These are phyloP conservation scores for Ptyas mucosa DNA, from an alignment of 2,113 vertebrate species.

Conservation along the genomic window DNA sequence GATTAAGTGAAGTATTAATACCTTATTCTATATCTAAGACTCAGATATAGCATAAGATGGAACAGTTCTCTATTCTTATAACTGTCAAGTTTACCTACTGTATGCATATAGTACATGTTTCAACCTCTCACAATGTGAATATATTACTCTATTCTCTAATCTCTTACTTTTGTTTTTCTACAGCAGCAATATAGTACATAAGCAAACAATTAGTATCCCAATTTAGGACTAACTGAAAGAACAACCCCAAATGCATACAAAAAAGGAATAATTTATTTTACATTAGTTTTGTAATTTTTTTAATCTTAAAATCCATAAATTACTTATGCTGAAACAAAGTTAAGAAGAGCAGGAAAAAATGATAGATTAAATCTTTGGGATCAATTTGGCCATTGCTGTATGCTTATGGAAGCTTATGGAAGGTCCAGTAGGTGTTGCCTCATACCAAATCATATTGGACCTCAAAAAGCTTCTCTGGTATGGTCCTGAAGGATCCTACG, in stretches of 20 bases:
- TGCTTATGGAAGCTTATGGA: background rate
- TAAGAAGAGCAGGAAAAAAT: background rate
- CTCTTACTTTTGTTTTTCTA: background rate
- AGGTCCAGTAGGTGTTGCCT: background rate
- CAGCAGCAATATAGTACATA: background rate
- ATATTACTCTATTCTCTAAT: background rate
- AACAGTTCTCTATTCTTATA: background rate
- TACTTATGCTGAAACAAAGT: background rate
- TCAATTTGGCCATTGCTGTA: background rate
- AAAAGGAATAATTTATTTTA: background rate
- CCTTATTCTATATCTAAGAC: background rate
- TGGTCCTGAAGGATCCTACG: background rate
- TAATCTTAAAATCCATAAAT: background rate
- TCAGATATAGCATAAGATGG: background rate
- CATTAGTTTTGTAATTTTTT: background rate
- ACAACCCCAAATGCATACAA: too few relatives aligned
- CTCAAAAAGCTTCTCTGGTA: background rate
- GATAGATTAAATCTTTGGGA: background rate
- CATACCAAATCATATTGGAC: background rate
- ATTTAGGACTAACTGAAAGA: background rate
- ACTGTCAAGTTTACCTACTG: background rate
- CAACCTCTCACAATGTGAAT: background rate
- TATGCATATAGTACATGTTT: background rate
- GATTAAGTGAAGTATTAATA: too few relatives aligned
- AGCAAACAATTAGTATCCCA: background rate